These are phyloP conservation scores for Hirudinaria manillensis DNA, from an alignment of 2,888 invertebrate species.

Conservation along the genomic window DNA sequence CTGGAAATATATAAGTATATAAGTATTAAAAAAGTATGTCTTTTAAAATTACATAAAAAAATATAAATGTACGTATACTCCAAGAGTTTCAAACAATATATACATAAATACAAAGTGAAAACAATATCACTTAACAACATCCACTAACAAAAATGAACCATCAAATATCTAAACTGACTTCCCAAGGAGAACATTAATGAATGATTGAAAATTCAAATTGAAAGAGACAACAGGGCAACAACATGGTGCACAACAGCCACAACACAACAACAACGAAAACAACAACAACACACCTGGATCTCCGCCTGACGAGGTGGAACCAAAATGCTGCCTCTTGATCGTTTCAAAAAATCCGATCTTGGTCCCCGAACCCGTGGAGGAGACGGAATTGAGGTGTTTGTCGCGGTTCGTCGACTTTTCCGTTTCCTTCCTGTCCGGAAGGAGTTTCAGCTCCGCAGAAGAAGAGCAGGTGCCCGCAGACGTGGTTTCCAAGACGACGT, in stretches of 20 bases:
- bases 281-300: neutral
- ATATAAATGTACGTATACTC: too few species aligned
- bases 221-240: neutral
- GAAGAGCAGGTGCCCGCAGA: conserved; percentile 46
- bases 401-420: neutral
- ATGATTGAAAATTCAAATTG: too few species aligned
- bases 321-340: conserved; percentile 1
- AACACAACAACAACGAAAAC: neutral
- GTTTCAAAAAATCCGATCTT: neutral
- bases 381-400: neutral
- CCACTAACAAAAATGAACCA: too few species aligned
- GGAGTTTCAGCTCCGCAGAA: conserved; percentile 26
- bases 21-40: too few species aligned
- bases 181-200: too few species aligned
- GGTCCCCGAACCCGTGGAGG: too few species aligned
- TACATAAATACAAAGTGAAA: too few species aligned
- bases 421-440: conserved; percentile 14
- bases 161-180: too few species aligned
- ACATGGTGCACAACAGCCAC: neutral
- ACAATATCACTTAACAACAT: too few species aligned
- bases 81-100: too few species aligned
- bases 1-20: too few species aligned
- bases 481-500: conserved; percentile 48
- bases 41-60: too few species aligned
- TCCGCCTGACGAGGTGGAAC: neutral